phyloP scores from a whole-genome alignment of 2,888 invertebrate genomes.

The Diadegma fenestrale region DNA sequence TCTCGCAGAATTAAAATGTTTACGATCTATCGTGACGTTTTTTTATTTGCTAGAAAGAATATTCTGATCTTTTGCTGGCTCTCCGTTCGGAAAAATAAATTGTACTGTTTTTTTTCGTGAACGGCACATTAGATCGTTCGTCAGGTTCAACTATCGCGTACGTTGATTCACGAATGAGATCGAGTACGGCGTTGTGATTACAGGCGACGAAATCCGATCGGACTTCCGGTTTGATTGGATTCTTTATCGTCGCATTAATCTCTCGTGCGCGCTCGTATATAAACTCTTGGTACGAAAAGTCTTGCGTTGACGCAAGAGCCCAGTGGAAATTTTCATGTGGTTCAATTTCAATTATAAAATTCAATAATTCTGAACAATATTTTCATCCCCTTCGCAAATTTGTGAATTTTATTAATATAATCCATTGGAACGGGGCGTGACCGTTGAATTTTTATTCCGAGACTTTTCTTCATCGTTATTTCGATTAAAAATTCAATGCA shows the following conservation, averaged over 20 bases:
- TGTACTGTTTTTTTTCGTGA: neutral
- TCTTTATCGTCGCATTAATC: conserved; percentile 4
- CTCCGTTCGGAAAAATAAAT: too few species aligned
- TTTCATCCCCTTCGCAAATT: neutral
- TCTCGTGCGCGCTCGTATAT: neutral
- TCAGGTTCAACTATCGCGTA: neutral
- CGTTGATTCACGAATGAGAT: neutral
- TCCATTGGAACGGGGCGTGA: neutral
- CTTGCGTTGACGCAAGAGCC: neutral
- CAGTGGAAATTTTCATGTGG: neutral
- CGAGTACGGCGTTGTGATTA: neutral
- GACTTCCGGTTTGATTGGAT: conserved; percentile 2
- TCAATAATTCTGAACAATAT: neutral
- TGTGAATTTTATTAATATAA: neutral
- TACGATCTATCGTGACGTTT: too few species aligned
- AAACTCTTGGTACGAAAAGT: neutral
- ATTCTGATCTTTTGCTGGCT: too few species aligned
- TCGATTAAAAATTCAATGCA: neutral
- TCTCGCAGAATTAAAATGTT: neutral
- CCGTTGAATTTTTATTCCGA: neutral
- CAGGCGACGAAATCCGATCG: neutral
- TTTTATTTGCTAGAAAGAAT: too few species aligned
- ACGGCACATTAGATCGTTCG: neutral
- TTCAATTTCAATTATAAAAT: neutral
- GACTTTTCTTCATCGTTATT: neutral